Evolutionary conservation across 2,797 vertebrate species (phyloP), one percentile per base, ranked within the genome.

Genomic region (Acipenser transmontanus): DNA sequence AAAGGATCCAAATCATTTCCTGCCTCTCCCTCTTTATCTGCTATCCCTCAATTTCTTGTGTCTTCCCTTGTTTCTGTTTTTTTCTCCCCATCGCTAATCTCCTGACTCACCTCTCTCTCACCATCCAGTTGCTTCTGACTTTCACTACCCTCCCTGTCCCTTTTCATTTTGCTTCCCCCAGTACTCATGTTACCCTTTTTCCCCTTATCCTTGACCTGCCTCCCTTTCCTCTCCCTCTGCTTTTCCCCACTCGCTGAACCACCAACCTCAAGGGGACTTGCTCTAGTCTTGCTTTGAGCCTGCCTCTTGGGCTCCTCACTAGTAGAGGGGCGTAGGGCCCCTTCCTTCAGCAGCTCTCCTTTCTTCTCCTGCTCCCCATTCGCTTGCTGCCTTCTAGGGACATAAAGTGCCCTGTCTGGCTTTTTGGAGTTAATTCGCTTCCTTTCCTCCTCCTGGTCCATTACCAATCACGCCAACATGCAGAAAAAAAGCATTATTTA

Each of bases 341-440:
- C 69, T 34, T 34, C 7, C 0, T 34, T 34, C 34, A 34, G 34
- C 34, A 34, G 34, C 34, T 34, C 34, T 34, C 34, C 34, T 34
- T 70, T 66, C 12, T 20, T 66, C 8, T 75, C 76, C 70, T 73
- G 73, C 70, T 72, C 72, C 78, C 78, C 74, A 50, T 82, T 71
- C 0, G 66, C 76, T n/a, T 87, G 84, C 1, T 81, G 86, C 0
- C 88, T 90, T 80, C 92, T 97, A 68, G 96, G 93, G 50, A 90
- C 80, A 1, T 96, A 93, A 59, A 93, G 81, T 8, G 89, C 81
- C 84, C 89, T 93, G 75, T 91, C 90, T 0, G 93, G 94, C 72
- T 82, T 94, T 80, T 90, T 94, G 59, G 81, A 76, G 71, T 90
- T 84, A 7, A 6, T 62, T 70, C 79, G 85, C 73, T 79, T 50